A percentile compares a stretch with the other conserved stretches of the same genome.
Evolutionary conservation across 2,888 invertebrate genomes (phyloP).

Genomic region (Icerya purchasi): DNA sequence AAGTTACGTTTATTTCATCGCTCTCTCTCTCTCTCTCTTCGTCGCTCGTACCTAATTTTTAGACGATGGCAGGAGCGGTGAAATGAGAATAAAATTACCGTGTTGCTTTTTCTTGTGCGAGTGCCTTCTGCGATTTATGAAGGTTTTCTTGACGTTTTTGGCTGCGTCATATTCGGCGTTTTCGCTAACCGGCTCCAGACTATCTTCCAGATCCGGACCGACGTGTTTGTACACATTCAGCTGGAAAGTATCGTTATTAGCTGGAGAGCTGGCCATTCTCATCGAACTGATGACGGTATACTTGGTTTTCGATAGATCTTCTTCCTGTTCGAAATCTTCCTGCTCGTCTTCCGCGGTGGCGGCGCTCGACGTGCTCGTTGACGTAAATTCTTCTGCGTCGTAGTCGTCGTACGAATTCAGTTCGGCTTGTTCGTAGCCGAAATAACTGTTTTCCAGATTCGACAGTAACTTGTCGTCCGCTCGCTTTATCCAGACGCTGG

Average conservation of each 20-base stretch:
- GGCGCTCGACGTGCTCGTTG: neutral
- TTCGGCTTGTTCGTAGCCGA: neutral
- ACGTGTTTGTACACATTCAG: neutral
- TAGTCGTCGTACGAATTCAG: neutral
- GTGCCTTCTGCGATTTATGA: too few relatives aligned
- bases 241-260: neutral
- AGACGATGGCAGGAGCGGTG: too few relatives aligned
- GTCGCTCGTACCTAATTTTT: too few relatives aligned
- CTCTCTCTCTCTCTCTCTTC: too few relatives aligned
- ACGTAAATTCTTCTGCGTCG: neutral
- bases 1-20: too few relatives aligned
- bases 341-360: neutral
- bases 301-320: neutral
- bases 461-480: neutral
- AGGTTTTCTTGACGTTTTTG: too few relatives aligned
- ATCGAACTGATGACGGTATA: neutral
- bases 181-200: too few relatives aligned
- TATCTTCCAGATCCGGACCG: too few relatives aligned
- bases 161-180: too few relatives aligned
- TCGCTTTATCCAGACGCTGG: neutral
- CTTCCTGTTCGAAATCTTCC: neutral
- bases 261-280: neutral
- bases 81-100: too few relatives aligned
- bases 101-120: too few relatives aligned
- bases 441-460: neutral